Evolutionary conservation across 53 echinoderm and acorn worm species (phyloP), one percentile per base, ranked within the genome.

Genomic region (Mesocentrotus franciscanus): DNA sequence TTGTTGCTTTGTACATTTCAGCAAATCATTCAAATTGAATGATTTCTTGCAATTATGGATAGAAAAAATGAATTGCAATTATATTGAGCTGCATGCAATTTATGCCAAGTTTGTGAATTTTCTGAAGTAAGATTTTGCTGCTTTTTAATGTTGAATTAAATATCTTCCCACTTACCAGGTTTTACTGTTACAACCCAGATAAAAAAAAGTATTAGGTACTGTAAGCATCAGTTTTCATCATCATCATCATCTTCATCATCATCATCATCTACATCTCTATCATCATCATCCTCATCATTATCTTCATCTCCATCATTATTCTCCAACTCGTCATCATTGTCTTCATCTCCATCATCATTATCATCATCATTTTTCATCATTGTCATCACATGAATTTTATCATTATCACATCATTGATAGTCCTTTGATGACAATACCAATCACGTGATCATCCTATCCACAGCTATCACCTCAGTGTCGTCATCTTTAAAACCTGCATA

Each of bases 211-310:
- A 81, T 81, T 36, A 42, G 36, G 4, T 81, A 72, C n/a, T 72
- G 26, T 85, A 56, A 85, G 85, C 8, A 7, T 42, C 85, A 85
- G 17, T 85, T 11, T n/a, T 85, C 22, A 36, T 35, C 8, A 27
- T 79, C 16, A 78, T 78, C 27, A 30, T 78, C 78, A 79, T 79
- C 79, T 9, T 13, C 27, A 58, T 26, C 10, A 59, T 90, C n/a
- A 24, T 17, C 57, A 89, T 26, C 57, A 24, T 89, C 59, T 58
- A 9, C 90, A 58, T 58, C 90, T 26, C 9, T 27, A 89, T 89
- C 58, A 89, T 59, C 58, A 90, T 85, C 90, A 90, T 58, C 26
- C 1, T 58, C 59, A 90, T 90, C 57, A 60, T 59, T 24, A 90
- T 59, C 30, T 58, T 9, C 89, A 89, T n/a, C 27, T 59, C 18